Conservation (phyloP, 1,140 invertebrate genomes). For the Drosophila kohkoa region DNA sequence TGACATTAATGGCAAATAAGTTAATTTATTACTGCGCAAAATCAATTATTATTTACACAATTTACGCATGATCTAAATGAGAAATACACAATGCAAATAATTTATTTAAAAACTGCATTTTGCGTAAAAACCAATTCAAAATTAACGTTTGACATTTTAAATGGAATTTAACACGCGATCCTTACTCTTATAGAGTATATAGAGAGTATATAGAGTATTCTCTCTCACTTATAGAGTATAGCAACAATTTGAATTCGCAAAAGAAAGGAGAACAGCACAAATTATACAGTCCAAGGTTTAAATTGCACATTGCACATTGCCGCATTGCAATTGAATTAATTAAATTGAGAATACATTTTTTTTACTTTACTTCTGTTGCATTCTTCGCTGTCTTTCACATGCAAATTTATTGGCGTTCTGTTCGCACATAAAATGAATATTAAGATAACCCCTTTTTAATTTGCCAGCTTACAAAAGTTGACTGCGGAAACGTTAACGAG, state of each 20-base stretch:
- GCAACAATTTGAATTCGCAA: slow-evolving; percentile 15
- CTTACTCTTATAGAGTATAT: no score
- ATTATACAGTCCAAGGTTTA: slow-evolving; percentile 53
- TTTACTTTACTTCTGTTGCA: background rate
- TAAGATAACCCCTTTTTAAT: slow-evolving; percentile 19
- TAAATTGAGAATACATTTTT: slow-evolving; percentile 69
- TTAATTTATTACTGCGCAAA: slow-evolving; percentile 48
- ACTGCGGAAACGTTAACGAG: slow-evolving; percentile 14
- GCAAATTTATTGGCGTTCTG: slow-evolving; percentile 71
- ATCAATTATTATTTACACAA: slow-evolving; percentile 11
- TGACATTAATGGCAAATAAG: slow-evolving; percentile 23
- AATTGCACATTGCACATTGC: slow-evolving; percentile 45
- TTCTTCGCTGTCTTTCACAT: slow-evolving; percentile 54
- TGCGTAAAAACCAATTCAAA: background rate
- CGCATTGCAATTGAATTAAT: slow-evolving; percentile 74
- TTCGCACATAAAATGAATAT: slow-evolving; percentile 53
- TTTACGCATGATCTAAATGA: slow-evolving; percentile 12
- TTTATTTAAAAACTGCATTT: slow-evolving; percentile 23
- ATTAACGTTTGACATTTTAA: slow-evolving; percentile 59
- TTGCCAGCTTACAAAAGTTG: slow-evolving; percentile 16
- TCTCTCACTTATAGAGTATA: no score
- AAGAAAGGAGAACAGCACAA: slow-evolving; percentile 37
- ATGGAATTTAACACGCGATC: slow-evolving; percentile 54
- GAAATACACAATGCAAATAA: slow-evolving; percentile 3
- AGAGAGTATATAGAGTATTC: no score